Percentiles rank a stretch among this genome's conserved stretches.
phyloP scores from a whole-genome alignment of 2,888 invertebrate genomes.

The Pyrrhopygopsis socrates region DNA sequence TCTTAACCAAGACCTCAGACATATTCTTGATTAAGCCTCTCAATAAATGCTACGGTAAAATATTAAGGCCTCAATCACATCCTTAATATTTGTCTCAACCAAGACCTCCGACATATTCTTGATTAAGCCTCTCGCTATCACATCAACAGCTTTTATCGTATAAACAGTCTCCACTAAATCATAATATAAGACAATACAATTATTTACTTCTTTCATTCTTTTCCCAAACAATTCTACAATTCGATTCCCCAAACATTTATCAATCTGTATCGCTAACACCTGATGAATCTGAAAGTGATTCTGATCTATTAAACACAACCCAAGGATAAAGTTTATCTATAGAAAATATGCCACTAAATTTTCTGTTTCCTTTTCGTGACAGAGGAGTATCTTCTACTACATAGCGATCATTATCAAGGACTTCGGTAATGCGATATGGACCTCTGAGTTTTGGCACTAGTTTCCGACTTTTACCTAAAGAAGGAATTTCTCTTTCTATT shows the following conservation, averaged over 20 bases:
- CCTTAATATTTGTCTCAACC: slow-evolving; percentile 9
- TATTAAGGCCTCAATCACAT: slow-evolving; percentile 8
- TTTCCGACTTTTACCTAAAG: slow-evolving; percentile 14
- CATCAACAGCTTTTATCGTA: too few relatives aligned
- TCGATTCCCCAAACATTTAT: too few relatives aligned
- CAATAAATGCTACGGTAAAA: neutral
- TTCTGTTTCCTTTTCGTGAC: slow-evolving; percentile 5
- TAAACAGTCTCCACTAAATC: neutral
- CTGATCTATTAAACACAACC: slow-evolving; percentile 12
- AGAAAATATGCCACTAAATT: slow-evolving; percentile 18
- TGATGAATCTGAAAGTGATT: slow-evolving; percentile 2
- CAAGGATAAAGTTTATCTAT: slow-evolving; percentile 29
- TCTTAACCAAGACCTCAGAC: neutral
- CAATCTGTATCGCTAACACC: neutral
- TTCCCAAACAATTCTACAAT: too few relatives aligned
- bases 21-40: neutral
- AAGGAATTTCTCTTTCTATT: slow-evolving; percentile 22
- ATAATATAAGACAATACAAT: neutral
- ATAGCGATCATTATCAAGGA: slow-evolving; percentile 28
- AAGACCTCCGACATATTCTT: neutral
- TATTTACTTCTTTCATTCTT: too few relatives aligned
- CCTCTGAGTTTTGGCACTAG: slow-evolving; percentile 16
- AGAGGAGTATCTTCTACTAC: slow-evolving; percentile 34
- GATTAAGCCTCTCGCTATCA: neutral
- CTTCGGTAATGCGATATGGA: slow-evolving; percentile 10